These are phyloP conservation scores for Notothenia coriiceps DNA, from an alignment of 2,113 vertebrate species.

Conservation along the genomic window DNA sequence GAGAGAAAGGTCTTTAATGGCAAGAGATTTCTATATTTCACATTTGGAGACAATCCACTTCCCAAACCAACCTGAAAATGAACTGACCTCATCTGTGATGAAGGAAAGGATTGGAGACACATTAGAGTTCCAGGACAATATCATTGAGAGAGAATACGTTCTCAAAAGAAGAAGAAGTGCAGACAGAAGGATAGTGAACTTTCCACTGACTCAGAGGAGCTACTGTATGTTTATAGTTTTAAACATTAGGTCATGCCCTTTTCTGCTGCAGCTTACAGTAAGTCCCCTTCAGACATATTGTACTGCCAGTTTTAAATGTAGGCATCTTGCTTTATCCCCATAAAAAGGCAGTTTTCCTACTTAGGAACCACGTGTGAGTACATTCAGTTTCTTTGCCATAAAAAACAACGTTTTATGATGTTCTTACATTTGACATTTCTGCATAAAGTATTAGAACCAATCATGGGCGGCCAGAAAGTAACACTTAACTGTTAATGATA, in stretches of 20 bases:
- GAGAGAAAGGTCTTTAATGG: constrained; percentile 5
- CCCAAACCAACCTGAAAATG: not conserved
- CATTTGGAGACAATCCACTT: not conserved
- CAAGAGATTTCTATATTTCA: not conserved
- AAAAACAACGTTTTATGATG: not conserved
- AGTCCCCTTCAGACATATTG: constrained; percentile 20
- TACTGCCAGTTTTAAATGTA: constrained; percentile 8
- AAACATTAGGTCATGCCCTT: constrained; percentile 30
- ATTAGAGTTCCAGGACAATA: constrained; percentile 9
- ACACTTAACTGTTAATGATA: not conserved
- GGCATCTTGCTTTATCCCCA: not conserved
- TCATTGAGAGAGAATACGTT: not conserved
- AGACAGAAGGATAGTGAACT: not conserved
- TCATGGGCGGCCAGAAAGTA: not conserved
- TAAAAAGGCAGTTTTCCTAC: not conserved
- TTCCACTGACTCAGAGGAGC: constrained; percentile 28
- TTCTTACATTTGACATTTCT: not conserved
- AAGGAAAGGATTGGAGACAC: not conserved
- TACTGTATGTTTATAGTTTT: constrained; percentile 22
- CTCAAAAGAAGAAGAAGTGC: not conserved
- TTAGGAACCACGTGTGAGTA: not conserved
- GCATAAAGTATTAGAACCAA: not conserved
- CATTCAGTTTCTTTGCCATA: not conserved
- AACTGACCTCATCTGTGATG: not conserved
- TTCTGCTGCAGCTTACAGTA: not conserved